Conservation (phyloP, 2,797 vertebrate species). For the Urosaurus nigricauda region DNA sequence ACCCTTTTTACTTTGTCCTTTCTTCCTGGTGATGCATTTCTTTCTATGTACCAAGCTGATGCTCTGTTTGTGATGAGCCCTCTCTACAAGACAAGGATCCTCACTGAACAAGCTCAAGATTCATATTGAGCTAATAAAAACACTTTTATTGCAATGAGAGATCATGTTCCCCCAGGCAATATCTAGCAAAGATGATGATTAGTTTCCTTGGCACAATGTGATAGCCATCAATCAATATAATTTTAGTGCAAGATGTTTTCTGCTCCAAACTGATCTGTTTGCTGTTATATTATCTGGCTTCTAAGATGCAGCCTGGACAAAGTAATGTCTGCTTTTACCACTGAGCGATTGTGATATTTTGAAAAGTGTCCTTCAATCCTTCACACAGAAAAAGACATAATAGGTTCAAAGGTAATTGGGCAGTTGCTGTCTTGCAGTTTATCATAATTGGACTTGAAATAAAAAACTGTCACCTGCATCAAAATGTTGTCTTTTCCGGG, state of each 20-base stretch:
- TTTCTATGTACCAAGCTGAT: no score
- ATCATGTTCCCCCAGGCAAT: conserved; percentile 37
- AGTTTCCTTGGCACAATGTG: conserved; percentile 37
- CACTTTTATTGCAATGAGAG: conserved; percentile 26
- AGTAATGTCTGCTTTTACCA: conserved; percentile 44
- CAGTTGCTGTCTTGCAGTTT: rapidly evolving
- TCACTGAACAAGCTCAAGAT: background rate
- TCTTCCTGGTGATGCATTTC: no score
- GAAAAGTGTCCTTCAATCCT: conserved; percentile 1
- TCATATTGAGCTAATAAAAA: background rate
- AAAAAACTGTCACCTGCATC: background rate
- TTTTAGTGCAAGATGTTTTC: conserved; percentile 54
- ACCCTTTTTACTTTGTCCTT: no score
- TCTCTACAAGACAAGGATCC: background rate
- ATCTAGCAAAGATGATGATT: conserved; percentile 55
- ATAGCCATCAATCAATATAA: conserved; percentile 35
- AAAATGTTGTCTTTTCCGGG: background rate
- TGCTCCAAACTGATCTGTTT: conserved; percentile 14
- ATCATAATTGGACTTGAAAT: background rate
- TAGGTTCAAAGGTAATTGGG: conserved; percentile 44
- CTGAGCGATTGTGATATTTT: conserved; percentile 27
- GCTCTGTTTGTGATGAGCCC: background rate
- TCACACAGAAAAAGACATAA: conserved; percentile 25
- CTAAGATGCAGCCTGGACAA: conserved; percentile 35
- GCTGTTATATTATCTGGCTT: background rate